Evolutionary conservation across 2,797 vertebrate species (phyloP).

Genomic region (Amniataba percoides): DNA sequence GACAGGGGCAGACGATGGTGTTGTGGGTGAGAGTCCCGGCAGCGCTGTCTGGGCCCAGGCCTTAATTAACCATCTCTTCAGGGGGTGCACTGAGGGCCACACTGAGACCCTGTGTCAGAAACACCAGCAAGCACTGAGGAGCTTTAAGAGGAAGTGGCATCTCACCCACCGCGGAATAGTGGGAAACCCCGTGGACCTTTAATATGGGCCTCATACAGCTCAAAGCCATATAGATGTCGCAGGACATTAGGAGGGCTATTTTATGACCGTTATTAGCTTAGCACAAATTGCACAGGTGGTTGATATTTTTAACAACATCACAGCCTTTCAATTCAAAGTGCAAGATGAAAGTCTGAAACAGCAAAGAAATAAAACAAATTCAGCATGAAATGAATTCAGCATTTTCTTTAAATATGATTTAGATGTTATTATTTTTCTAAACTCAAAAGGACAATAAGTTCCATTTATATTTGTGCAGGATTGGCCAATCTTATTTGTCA

Average conservation of each 20-base stretch:
- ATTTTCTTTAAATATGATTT: constrained; percentile 22
- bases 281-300: constrained; percentile 62
- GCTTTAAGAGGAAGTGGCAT: constrained; percentile 77
- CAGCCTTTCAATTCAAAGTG: constrained; percentile 20
- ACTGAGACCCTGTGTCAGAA: constrained; percentile 74
- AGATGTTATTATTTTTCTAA: constrained; percentile 32
- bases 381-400: constrained; percentile 24
- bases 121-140: constrained; percentile 59
- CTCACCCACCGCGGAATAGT: constrained; percentile 64
- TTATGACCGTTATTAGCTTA: constrained; percentile 74
- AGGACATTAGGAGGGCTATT: constrained; percentile 67
- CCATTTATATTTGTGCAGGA: constrained; percentile 68
- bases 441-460: constrained; percentile 59
- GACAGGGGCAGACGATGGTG: constrained; percentile 43
- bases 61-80: constrained; percentile 84
- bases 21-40: constrained; percentile 61
- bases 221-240: constrained; percentile 68
- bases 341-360: constrained; percentile 30
- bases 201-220: constrained; percentile 75
- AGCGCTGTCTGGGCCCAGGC: constrained; percentile 68
- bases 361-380: constrained; percentile 9
- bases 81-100: constrained; percentile 71
- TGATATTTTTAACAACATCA: constrained; percentile 42
- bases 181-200: constrained; percentile 73
- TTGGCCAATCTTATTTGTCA: constrained; percentile 80